phyloP scores from a whole-genome alignment of 2,888 invertebrate species.

The Microdon myrmicae region DNA sequence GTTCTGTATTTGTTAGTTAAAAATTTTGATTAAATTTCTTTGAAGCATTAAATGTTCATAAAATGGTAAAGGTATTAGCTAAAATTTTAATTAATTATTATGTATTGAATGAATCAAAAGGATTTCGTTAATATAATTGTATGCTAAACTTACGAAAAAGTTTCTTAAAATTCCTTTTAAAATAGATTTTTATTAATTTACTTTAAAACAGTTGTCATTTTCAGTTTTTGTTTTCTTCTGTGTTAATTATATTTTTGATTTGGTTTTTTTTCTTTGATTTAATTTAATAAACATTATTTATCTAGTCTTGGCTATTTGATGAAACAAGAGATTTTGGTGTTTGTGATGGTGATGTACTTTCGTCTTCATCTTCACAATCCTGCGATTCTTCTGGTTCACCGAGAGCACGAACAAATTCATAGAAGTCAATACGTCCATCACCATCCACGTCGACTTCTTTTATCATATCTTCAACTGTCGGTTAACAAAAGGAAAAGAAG shows the following conservation, averaged over 20 bases:
- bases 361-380: conserved; percentile 78
- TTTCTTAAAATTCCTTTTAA: conserved; percentile 26
- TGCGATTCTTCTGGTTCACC: conserved; percentile 86
- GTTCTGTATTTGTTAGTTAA: conserved; percentile 11
- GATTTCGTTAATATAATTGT: conserved; percentile 12
- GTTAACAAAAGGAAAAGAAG: too few species aligned
- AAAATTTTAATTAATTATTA: conserved; percentile 1
- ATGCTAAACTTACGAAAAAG: conserved; percentile 26
- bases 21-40: conserved; percentile 23
- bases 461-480: conserved; percentile 97
- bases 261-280: conserved; percentile 2
- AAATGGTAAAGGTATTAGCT: conserved; percentile 12
- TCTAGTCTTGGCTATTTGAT: conserved; percentile 57
- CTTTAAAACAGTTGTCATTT: too few species aligned
- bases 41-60: conserved; percentile 39
- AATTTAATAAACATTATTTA: conserved; percentile 20
- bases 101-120: conserved; percentile 24
- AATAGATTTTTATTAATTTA: conserved; percentile 27
- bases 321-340: conserved; percentile 63
- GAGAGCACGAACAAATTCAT: conserved; percentile 85
- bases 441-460: conserved; percentile 95
- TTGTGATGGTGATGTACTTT: conserved; percentile 68
- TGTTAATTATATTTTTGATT: conserved; percentile 14
- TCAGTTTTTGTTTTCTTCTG: conserved; percentile 6
- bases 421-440: conserved; percentile 92